phyloP scores from a whole-genome alignment of 2,888 invertebrate species.

The Geotrupes spiniger region DNA sequence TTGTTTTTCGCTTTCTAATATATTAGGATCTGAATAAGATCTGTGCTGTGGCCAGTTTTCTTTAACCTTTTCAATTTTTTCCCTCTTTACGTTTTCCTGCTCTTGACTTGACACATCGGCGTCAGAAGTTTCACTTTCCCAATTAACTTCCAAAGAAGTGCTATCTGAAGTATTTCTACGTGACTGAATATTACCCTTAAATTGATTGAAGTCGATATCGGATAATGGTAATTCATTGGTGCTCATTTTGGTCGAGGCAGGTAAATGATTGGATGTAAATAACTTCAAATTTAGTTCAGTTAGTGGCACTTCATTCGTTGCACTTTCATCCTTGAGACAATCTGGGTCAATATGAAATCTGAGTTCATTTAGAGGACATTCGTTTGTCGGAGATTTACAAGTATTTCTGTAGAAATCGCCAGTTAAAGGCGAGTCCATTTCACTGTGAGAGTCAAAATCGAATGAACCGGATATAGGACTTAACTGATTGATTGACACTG shows the following conservation, averaged over 20 bases:
- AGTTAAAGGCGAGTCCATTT: conserved; percentile 35
- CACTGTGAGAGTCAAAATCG: conserved; percentile 40
- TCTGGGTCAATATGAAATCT: conserved; percentile 21
- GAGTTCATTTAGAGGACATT: conserved; percentile 21
- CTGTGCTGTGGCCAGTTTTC: conserved; percentile 30
- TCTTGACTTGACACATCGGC: conserved; percentile 14
- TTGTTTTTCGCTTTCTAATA: conserved; percentile 36
- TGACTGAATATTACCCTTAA: no score
- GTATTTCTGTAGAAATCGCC: conserved; percentile 12
- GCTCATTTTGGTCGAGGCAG: conserved; percentile 28
- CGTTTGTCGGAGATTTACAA: conserved; percentile 25
- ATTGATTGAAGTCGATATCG: conserved; percentile 38
- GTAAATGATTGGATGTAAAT: conserved; percentile 38
- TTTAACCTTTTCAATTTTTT: conserved; percentile 1
- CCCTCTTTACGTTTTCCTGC: conserved; percentile 6
- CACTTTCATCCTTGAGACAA: conserved; percentile 51
- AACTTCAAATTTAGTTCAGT: conserved; percentile 52
- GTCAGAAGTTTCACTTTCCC: conserved; percentile 37
- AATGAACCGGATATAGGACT: conserved; percentile 47
- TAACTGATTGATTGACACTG: conserved; percentile 31
- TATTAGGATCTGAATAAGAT: conserved; percentile 49
- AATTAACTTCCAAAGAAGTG: conserved; percentile 40
- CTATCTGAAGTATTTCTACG: conserved; percentile 9
- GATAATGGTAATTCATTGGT: conserved; percentile 45
- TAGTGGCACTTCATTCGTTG: conserved; percentile 68